phyloP scores from a whole-genome alignment of 2,888 invertebrate genomes.

The Plusia festucae region DNA sequence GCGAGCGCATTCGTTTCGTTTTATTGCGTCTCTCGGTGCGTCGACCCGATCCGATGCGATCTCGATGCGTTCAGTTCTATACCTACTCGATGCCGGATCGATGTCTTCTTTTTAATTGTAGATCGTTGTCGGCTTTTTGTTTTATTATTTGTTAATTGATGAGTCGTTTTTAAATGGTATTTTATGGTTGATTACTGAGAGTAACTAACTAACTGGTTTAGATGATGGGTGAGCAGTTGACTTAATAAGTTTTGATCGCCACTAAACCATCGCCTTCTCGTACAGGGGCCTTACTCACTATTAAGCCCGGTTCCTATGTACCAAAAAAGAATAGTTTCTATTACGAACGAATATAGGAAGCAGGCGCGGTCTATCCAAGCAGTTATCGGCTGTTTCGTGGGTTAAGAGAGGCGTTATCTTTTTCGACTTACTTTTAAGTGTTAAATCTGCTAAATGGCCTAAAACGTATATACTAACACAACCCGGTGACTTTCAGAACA shows the following conservation, averaged over 20 bases:
- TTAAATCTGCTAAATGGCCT: too few relatives aligned
- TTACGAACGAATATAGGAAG: too few relatives aligned
- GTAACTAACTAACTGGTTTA: not conserved
- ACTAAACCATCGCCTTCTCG: too few relatives aligned
- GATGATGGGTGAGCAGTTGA: not conserved
- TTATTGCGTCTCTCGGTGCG: conserved; percentile 66
- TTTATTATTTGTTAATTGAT: conserved; percentile 38
- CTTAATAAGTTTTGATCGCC: not conserved
- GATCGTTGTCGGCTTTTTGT: conserved; percentile 17
- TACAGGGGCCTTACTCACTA: too few relatives aligned
- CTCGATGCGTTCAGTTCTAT: conserved; percentile 53
- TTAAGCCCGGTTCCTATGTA: too few relatives aligned
- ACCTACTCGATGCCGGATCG: conserved; percentile 52
- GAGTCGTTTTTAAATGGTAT: conserved; percentile 3
- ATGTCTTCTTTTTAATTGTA: conserved; percentile 48
- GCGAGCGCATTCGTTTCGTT: conserved; percentile 71
- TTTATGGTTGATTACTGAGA: conserved; percentile 16
- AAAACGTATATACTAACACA: too few relatives aligned
- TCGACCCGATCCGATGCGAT: conserved; percentile 65
- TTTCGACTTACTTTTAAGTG: too few relatives aligned
- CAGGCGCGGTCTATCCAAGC: too few relatives aligned
- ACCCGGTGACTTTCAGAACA: too few relatives aligned
- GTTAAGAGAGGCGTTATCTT: too few relatives aligned
- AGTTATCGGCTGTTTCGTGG: too few relatives aligned
- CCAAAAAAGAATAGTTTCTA: too few relatives aligned